Conservation (phyloP, 2,888 invertebrate genomes). For the Galerucella calmariensis region DNA sequence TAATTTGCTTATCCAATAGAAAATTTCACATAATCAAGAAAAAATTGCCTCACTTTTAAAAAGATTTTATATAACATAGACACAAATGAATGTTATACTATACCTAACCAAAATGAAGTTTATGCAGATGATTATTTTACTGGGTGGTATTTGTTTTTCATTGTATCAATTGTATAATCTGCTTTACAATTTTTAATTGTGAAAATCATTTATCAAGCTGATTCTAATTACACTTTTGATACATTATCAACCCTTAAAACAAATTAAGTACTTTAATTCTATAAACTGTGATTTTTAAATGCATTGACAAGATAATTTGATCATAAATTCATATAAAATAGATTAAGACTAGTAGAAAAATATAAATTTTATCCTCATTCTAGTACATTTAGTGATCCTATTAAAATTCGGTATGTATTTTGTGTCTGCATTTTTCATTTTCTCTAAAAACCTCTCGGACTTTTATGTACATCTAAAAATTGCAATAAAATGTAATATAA, state of each 20-base stretch:
- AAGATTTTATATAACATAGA: slow-evolving; percentile 13
- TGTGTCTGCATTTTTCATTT: background rate
- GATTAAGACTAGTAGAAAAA: background rate
- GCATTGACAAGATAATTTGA: too few relatives aligned
- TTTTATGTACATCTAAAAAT: background rate
- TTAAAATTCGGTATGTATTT: background rate
- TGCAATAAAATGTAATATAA: background rate
- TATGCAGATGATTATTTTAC: slow-evolving; percentile 60
- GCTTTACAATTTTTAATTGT: slow-evolving; percentile 37
- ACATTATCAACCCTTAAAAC: too few relatives aligned
- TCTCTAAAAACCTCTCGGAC: background rate
- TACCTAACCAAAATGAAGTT: slow-evolving; percentile 61
- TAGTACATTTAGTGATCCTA: background rate
- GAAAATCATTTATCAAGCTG: background rate
- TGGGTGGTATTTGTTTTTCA: slow-evolving; percentile 59
- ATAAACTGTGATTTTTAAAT: too few relatives aligned
- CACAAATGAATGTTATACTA: slow-evolving; percentile 61
- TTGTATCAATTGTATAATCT: slow-evolving; percentile 57
- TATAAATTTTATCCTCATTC: background rate
- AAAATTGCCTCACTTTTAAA: slow-evolving; percentile 15
- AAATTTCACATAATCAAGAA: slow-evolving; percentile 82
- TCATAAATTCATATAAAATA: background rate
- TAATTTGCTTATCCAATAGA: slow-evolving; percentile 88
- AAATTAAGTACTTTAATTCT: too few relatives aligned
- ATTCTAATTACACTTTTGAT: too few relatives aligned